phyloP scores from a whole-genome alignment of 1,140 invertebrate genomes.

The Psix sp. region DNA sequence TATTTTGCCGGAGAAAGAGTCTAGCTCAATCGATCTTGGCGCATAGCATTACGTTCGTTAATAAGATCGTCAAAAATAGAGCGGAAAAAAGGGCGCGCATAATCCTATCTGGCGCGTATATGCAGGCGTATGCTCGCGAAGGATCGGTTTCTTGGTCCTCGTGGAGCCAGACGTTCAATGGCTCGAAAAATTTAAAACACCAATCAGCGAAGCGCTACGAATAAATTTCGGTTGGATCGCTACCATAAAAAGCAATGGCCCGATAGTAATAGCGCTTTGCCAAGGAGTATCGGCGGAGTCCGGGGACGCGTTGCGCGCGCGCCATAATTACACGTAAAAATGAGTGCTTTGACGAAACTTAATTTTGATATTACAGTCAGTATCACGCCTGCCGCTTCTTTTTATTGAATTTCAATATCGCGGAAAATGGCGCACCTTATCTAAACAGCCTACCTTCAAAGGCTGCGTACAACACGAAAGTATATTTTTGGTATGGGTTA shows the following conservation, averaged over 20 bases:
- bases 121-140: slow-evolving; percentile 23
- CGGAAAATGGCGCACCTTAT: slow-evolving; percentile 31
- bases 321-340: slow-evolving; percentile 48
- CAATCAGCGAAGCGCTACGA: slow-evolving; percentile 69
- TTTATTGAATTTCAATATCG: slow-evolving; percentile 47
- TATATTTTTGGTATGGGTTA: slow-evolving; percentile 46
- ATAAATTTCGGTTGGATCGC: slow-evolving; percentile 65
- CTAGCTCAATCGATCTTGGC: slow-evolving; percentile 29
- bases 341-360: slow-evolving; percentile 11
- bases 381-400: slow-evolving; percentile 6
- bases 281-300: slow-evolving; percentile 43
- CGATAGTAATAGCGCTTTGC: slow-evolving; percentile 64
- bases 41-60: slow-evolving; percentile 43
- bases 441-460: slow-evolving; percentile 43
- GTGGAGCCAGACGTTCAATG: slow-evolving; percentile 63
- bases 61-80: slow-evolving; percentile 53
- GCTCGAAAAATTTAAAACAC: slow-evolving; percentile 72
- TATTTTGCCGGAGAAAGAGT: slow-evolving; percentile 13
- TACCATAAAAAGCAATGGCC: slow-evolving; percentile 70
- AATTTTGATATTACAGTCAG: slow-evolving; percentile 10
- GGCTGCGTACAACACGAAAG: slow-evolving; percentile 25
- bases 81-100: slow-evolving; percentile 21
- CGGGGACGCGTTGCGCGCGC: slow-evolving; percentile 32
- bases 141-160: slow-evolving; percentile 48
- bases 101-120: slow-evolving; percentile 41